A percentile compares a stretch with the other conserved stretches of the same genome.
Conservation (phyloP, 37 sponge, comb jelly and placozoan genomes). For the Cladorhizidae sp. region DNA sequence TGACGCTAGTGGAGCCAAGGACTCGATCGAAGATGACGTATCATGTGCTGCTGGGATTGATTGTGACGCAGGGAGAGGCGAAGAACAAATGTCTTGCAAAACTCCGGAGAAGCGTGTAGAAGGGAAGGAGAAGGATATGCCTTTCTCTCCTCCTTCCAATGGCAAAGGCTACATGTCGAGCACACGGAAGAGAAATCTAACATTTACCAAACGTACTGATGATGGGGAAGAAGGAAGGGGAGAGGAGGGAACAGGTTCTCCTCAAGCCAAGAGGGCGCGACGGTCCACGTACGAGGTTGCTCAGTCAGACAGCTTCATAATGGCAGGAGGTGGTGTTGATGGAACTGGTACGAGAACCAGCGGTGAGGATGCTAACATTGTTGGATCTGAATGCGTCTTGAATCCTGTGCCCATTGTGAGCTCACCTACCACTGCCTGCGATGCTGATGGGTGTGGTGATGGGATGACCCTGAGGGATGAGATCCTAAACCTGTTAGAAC, state of each 20-base stretch:
- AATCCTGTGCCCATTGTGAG: background rate
- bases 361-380: background rate
- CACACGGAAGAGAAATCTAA: constrained; percentile 1
- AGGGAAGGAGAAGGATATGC: background rate
- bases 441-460: background rate
- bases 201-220: background rate
- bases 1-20: no score
- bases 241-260: background rate
- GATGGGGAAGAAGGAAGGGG: background rate
- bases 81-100: no score
- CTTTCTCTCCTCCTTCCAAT: constrained; percentile 13
- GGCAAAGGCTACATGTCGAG: background rate
- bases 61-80: no score
- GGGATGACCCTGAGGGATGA: background rate
- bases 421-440: background rate
- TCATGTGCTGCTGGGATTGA: no score
- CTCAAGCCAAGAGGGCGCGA: background rate
- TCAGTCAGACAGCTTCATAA: background rate
- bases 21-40: no score
- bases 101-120: background rate
- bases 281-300: background rate
- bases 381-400: background rate
- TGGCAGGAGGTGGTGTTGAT: background rate
- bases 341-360: background rate
- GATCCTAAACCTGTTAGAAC: constrained; percentile 32